Evolutionary conservation across 2,797 vertebrate genomes (phyloP), one percentile per base, ranked within the genome.

Genomic region (Eulemur coronatus): DNA sequence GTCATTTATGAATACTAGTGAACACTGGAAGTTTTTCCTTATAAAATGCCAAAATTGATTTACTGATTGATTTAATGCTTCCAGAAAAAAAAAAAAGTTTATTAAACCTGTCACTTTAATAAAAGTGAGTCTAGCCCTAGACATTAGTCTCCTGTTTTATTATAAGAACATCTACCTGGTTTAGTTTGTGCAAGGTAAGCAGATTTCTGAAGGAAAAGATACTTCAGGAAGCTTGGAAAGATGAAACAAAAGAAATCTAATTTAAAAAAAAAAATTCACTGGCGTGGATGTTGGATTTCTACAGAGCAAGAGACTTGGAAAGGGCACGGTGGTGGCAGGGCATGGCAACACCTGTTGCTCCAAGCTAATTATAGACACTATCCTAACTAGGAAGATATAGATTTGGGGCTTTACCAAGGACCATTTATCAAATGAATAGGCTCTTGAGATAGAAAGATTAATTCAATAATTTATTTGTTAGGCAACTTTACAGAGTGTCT

Each of bases 71-170:
- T 48, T 70, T 96, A 80, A 78, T 82, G 48, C 61, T 41, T 88
- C 65, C 63, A 35, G 48, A 41, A 41, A 55, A 9, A 70, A 52
- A 63, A 30, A 41, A 63, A 2, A 18, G 4, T 17, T 70, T 84
- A 84, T 80, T 89, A 57, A 96, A 96, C 46, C 52, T 73, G 18
- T 84, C 65, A 75, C 35, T 82, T 89, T 65, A 89, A 63, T 89
- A 88, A 89, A 95, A 86, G 7, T 43, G 26, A 97, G 24, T 70
- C 17, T 86, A 94, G n/a, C 57, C 61, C 6, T 80, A 46, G 11
- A 75, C 70, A 65, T 41, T 67, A 87, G 65, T 86, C 22, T 65
- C 24, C 11, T 67, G 43, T 84, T 87, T 95, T 92, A 88, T 89
- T 84, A n/a, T 70, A 76, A 78, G 26, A 87, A 65, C 73, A 91